phyloP scores from a whole-genome alignment of 2,888 invertebrate species.

The Myopa tessellatipennis region DNA sequence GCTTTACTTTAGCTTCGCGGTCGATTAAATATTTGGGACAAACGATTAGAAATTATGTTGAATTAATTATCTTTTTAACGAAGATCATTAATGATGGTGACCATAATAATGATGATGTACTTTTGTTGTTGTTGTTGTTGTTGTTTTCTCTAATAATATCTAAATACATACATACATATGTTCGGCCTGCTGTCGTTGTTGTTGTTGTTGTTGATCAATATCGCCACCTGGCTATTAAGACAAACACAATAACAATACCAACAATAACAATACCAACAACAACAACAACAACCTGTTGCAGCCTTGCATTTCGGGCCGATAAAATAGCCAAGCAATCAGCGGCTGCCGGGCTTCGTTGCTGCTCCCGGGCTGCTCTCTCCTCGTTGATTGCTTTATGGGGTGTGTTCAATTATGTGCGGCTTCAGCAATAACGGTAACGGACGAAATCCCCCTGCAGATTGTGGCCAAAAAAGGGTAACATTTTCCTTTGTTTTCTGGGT shows the following conservation, averaged over 20 bases:
- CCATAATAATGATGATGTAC: no score
- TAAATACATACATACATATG: constrained; percentile 14
- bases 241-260: constrained; percentile 29
- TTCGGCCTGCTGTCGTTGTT: neutral
- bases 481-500: no score
- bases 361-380: neutral
- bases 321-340: constrained; percentile 24
- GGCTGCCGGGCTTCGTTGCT: neutral
- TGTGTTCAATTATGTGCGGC: constrained; percentile 51
- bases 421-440: constrained; percentile 49
- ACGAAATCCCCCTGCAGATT: constrained; percentile 29
- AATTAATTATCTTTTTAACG: constrained; percentile 1
- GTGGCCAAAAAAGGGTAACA: constrained; percentile 26
- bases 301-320: neutral
- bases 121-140: constrained; percentile 46
- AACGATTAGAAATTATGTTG: constrained; percentile 25
- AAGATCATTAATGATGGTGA: neutral
- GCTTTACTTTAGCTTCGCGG: constrained; percentile 49
- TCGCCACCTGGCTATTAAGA: constrained; percentile 28
- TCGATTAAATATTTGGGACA: constrained; percentile 56
- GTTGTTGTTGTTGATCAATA: constrained; percentile 26
- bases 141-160: constrained; percentile 55
- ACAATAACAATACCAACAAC: constrained; percentile 36
- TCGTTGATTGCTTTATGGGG: constrained; percentile 49
- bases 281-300: constrained; percentile 35